Percentiles rank a stretch among this genome's conserved stretches.
Conservation (phyloP, 2,888 invertebrate species). For the Pasiphila rectangulata region DNA sequence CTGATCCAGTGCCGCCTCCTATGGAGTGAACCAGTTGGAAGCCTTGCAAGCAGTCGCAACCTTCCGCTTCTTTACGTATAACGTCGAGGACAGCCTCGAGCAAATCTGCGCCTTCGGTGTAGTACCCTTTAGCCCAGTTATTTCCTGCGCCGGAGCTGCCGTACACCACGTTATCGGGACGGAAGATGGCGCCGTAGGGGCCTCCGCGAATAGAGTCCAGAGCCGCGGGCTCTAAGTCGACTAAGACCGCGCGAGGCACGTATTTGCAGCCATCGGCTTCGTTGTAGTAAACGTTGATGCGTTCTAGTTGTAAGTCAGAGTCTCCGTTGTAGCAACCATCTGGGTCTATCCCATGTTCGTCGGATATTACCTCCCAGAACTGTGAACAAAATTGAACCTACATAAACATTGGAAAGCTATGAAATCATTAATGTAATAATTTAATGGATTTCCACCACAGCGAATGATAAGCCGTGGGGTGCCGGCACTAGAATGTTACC, state of each 20-base stretch:
- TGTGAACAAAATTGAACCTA: slow-evolving; percentile 53
- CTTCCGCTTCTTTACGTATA: slow-evolving; percentile 81
- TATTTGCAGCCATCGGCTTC: slow-evolving; percentile 75
- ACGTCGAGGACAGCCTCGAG: slow-evolving; percentile 82
- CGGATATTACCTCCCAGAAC: slow-evolving; percentile 92
- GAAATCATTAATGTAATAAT: no score
- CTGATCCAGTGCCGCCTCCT: slow-evolving; percentile 88
- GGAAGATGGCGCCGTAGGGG: slow-evolving; percentile 84
- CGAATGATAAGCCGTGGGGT: no score
- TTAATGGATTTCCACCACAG: no score
- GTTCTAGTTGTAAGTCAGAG: slow-evolving; percentile 85
- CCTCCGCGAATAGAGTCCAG: slow-evolving; percentile 84
- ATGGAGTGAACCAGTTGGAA: slow-evolving; percentile 85
- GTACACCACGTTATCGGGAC: slow-evolving; percentile 86
- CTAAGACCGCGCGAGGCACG: slow-evolving; percentile 63
- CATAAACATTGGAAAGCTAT: no score
- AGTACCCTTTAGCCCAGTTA: slow-evolving; percentile 84
- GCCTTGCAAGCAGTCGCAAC: slow-evolving; percentile 84
- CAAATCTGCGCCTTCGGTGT: slow-evolving; percentile 83
- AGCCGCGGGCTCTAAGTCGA: slow-evolving; percentile 64
- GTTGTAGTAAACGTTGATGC: slow-evolving; percentile 88
- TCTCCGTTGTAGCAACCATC: slow-evolving; percentile 80
- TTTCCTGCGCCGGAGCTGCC: slow-evolving; percentile 81
- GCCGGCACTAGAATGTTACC: no score
- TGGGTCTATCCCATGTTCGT: slow-evolving; percentile 87